phyloP scores from a whole-genome alignment of 2,113 vertebrate species.

The Dipodomys spectabilis region DNA sequence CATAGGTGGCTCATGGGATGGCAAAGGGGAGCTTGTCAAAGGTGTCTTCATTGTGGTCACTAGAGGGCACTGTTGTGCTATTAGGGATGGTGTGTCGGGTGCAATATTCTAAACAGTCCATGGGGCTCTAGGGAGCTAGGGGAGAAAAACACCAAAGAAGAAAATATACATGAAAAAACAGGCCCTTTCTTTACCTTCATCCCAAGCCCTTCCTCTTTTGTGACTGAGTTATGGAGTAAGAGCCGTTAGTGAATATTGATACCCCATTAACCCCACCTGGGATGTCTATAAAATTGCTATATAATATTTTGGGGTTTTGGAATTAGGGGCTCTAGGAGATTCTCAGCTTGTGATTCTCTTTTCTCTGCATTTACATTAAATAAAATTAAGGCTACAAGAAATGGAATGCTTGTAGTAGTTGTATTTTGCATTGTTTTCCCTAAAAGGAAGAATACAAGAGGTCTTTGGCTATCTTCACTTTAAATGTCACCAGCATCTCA shows the following conservation, averaged over 20 bases:
- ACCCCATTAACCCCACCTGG: no score
- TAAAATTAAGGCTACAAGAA: conserved; percentile 34
- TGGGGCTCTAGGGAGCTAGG: not conserved
- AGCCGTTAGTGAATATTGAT: not conserved
- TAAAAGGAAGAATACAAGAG: conserved; percentile 3
- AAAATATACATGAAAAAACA: not conserved
- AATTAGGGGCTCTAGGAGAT: not conserved
- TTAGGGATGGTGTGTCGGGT: not conserved
- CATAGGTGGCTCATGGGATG: not conserved
- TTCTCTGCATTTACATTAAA: conserved; percentile 1
- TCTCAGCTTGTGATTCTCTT: not conserved
- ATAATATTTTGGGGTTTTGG: conserved; percentile 2
- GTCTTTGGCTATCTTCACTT: conserved; percentile 9
- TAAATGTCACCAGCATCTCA: conserved; percentile 13
- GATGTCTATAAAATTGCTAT: not conserved
- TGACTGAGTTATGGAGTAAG: conserved; percentile 5
- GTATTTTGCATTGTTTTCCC: not conserved
- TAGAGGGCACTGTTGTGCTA: conserved; percentile 61
- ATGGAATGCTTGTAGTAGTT: not conserved
- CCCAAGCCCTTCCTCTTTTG: not conserved
- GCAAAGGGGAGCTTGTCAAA: not conserved
- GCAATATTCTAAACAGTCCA: not conserved
- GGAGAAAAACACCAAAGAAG: not conserved
- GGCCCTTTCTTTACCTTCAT: not conserved
- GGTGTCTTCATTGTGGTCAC: not conserved